Evolutionary conservation across 2,113 vertebrate genomes (phyloP).

Genomic region (Trachemys scripta): DNA sequence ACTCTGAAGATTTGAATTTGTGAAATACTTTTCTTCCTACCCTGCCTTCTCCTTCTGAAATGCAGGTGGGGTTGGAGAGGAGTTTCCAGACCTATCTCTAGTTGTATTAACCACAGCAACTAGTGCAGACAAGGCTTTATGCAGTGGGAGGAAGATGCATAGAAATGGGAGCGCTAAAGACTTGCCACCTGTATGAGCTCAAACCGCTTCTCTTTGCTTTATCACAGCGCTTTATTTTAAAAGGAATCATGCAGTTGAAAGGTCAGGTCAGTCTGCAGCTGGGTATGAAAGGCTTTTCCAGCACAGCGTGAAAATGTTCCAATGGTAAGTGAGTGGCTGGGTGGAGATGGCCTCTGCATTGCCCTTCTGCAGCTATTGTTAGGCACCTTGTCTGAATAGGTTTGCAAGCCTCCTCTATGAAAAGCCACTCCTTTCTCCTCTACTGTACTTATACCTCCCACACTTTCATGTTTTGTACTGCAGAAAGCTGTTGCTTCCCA

Average conservation of each 20-base stretch:
- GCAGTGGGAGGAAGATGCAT: not conserved
- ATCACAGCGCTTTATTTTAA: not conserved
- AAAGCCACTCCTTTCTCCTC: constrained; percentile 49
- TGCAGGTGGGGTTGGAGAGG: not conserved
- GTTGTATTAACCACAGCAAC: not conserved
- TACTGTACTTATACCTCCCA: constrained; percentile 12
- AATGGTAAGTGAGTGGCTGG: constrained; percentile 12
- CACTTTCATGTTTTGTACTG: constrained; percentile 65
- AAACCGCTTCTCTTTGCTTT: not conserved
- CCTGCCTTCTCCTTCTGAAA: rapidly evolving
- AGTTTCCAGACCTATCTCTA: not conserved
- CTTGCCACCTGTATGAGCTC: not conserved
- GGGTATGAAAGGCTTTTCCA: constrained; percentile 24
- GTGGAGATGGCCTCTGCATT: constrained; percentile 42
- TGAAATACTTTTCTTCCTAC: not conserved
- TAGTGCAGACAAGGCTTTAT: not conserved
- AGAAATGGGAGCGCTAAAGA: not conserved
- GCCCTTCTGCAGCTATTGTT: constrained; percentile 54
- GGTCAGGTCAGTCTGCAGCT: constrained; percentile 21
- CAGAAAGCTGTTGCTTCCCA: constrained; percentile 37
- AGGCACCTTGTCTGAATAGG: not conserved
- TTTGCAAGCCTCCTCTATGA: not conserved
- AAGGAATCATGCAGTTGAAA: not conserved
- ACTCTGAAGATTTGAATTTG: not conserved
- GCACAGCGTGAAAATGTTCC: constrained; percentile 19